Base-by-base conservation (phyloP, 1,140 invertebrate species). In the Heliconius melpomene region DNA sequence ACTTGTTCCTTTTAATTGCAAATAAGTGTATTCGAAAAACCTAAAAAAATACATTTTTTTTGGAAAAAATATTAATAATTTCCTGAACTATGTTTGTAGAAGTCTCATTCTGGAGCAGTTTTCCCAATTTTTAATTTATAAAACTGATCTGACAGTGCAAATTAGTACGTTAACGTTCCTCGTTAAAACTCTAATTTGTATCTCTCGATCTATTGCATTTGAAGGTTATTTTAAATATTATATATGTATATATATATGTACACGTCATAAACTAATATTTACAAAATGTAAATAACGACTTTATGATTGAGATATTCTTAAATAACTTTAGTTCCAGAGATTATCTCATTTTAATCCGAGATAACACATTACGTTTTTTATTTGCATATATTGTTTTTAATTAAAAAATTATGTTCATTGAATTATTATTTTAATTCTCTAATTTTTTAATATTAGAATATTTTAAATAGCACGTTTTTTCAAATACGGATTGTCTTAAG, bases 101-200 rank as follows among this genome's bases (percentile, higher is more conserved):
- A 29, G 16, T 32, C 40, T 36, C 32, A 72, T 32, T 38, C 13
- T 72, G 23, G n/a, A 72, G 8, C 29, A 38, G 16, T 8, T 72
- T 82, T 82, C 82, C 84, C 81, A 57, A 73, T 46, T 86, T 88
- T 87, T 84, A 86, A 87, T 91, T 87, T 86, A 87, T 89, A 82
- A 29, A 66, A 82, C 80, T 88, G 88, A 91, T 88, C 91, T 87
- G 86, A 87, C 84, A 88, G 85, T 83, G 85, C 82, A 82, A 93
- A 93, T 92, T 90, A 86, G 79, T 78, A 60, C 83, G 90, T 87
- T 91, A 90, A 93, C 90, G 77, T 77, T 77, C 82, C 83, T 86
- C 71, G 79, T 88, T 88, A 89, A 80, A 83, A 82, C 80, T 86
- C 92, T 93, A 93, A 92, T 93, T 92, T 88, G 87, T 81, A 84